phyloP scores from a whole-genome alignment of 2,797 vertebrate genomes.

The Sarcoramphus papa region DNA sequence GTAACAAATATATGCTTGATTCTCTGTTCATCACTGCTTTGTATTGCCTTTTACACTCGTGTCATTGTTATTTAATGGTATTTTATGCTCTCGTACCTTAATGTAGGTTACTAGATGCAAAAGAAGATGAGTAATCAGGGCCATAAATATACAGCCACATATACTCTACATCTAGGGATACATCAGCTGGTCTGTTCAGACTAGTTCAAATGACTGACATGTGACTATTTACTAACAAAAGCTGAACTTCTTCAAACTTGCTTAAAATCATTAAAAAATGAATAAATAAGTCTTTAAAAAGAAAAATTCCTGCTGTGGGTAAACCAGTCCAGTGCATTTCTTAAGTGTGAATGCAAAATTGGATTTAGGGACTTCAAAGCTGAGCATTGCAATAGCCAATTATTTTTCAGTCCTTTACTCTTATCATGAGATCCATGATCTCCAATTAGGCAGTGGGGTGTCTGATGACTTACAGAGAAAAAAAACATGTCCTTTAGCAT shows the following conservation, averaged over 20 bases:
- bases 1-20: neutral
- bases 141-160: neutral
- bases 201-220: neutral
- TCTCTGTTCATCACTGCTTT: neutral
- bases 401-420: constrained; percentile 2
- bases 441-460: neutral
- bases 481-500: neutral
- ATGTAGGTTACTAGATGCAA: neutral
- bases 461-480: neutral
- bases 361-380: constrained; percentile 17
- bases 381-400: neutral
- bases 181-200: neutral
- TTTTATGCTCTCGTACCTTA: neutral
- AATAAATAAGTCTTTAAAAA: neutral
- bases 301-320: neutral
- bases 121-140: neutral
- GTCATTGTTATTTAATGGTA: neutral
- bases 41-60: neutral
- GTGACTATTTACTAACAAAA: neutral
- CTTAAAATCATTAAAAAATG: neutral
- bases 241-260: neutral
- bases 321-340: neutral
- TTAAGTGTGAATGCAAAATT: neutral
- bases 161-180: neutral
- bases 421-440: neutral